Conservation (phyloP, 2,113 vertebrate genomes). For the Verasper variegatus region DNA sequence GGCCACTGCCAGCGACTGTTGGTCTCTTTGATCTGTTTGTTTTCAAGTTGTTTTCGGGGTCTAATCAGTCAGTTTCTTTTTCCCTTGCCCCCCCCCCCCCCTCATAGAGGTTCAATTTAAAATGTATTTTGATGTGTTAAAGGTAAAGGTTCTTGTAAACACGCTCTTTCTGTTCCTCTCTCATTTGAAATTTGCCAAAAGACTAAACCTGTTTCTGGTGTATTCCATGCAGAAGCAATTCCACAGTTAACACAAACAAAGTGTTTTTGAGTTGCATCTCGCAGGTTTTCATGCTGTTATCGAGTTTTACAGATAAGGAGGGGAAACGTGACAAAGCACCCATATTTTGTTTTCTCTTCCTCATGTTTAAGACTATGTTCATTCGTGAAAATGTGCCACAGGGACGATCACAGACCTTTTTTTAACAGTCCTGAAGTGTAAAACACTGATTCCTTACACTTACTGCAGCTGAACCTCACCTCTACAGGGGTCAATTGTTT, state of each 20-base stretch:
- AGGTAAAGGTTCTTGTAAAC: background rate
- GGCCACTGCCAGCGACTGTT: background rate
- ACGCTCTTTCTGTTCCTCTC: background rate
- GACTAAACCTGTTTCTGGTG: background rate
- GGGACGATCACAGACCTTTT: background rate
- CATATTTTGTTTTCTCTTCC: background rate
- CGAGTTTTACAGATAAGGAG: background rate
- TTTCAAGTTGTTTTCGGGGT: slow-evolving; percentile 2
- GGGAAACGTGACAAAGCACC: background rate
- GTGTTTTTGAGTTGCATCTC: background rate
- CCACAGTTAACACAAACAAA: background rate
- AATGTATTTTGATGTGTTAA: background rate
- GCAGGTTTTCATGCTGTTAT: background rate
- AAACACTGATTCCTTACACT: background rate
- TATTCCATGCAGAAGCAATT: background rate
- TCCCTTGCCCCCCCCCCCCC: background rate
- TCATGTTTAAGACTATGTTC: background rate
- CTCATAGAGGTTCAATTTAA: background rate
- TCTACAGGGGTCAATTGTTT: slow-evolving; percentile 5
- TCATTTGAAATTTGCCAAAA: slow-evolving; percentile 6
- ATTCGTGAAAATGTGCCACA: background rate
- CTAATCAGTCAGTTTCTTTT: background rate
- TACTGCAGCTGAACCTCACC: slow-evolving; percentile 3
- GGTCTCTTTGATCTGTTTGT: background rate
- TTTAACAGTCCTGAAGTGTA: background rate